Evolutionary conservation across 1,140 invertebrate species (phyloP).

Genomic region (Drosophila sucinea): DNA sequence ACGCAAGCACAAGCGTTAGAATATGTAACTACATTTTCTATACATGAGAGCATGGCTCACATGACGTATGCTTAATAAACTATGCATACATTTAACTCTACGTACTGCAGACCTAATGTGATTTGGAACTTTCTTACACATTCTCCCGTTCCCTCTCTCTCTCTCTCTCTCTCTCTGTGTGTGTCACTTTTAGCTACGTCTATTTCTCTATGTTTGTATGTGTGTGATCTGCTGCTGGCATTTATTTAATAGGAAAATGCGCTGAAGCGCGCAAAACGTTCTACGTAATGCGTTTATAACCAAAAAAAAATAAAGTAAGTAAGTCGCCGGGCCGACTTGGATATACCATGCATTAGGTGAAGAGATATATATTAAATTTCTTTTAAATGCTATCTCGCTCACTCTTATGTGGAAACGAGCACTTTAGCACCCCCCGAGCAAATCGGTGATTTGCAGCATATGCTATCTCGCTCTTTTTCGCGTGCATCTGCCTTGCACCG

Average conservation of each 20-base stretch:
- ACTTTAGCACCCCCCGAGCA: too few species aligned
- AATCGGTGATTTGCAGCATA: too few species aligned
- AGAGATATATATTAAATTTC: too few species aligned
- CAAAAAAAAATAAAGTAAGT: too few species aligned
- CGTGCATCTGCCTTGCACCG: too few species aligned
- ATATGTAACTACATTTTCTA: constrained; percentile 13
- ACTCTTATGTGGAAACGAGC: too few species aligned
- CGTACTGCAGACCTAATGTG: constrained; percentile 10
- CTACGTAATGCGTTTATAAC: constrained; percentile 53
- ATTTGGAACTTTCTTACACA: constrained; percentile 8
- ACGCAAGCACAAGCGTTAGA: background rate
- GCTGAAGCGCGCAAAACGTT: constrained; percentile 54
- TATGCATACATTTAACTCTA: constrained; percentile 23
- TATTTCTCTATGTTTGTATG: constrained; percentile 37
- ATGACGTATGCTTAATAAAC: constrained; percentile 18
- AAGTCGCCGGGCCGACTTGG: too few species aligned
- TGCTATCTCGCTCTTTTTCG: too few species aligned
- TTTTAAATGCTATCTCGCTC: too few species aligned
- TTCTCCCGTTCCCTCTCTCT: background rate
- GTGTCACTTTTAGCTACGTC: background rate
- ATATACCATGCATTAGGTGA: too few species aligned
- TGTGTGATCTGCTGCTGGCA: constrained; percentile 73
- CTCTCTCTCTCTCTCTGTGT: background rate
- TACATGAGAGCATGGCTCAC: constrained; percentile 7
- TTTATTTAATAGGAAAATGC: constrained; percentile 69